Evolutionary conservation across 2,888 invertebrate genomes (phyloP).

Genomic region (Scaeva pyrastri): DNA sequence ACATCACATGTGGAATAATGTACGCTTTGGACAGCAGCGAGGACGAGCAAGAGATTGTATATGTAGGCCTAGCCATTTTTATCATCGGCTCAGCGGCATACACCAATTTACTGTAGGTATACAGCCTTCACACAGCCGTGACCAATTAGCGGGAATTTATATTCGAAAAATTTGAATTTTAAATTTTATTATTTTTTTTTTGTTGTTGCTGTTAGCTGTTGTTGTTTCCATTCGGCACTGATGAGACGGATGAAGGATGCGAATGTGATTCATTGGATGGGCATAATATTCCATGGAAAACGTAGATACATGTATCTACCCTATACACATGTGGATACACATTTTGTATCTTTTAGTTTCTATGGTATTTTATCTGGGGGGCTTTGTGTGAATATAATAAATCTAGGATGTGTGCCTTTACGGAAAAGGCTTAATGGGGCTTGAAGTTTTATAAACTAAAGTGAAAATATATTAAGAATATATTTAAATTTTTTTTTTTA

Average conservation of each 20-base stretch:
- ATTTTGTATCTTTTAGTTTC: conserved; percentile 17
- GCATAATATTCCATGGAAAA: conserved; percentile 22
- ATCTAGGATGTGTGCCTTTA: not conserved
- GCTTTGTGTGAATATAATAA: conserved; percentile 25
- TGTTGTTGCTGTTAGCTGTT: not conserved
- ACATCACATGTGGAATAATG: conserved; percentile 69
- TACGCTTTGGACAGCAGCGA: conserved; percentile 18
- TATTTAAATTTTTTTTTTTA: not conserved
- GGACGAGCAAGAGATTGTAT: conserved; percentile 1
- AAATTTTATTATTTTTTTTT: conserved; percentile 44
- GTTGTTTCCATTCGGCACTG: conserved; percentile 8
- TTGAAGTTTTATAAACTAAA: conserved; percentile 1
- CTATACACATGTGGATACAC: too few relatives aligned
- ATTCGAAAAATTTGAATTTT: conserved; percentile 74
- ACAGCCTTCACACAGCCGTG: conserved; percentile 58
- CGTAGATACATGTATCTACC: not conserved
- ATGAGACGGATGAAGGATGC: conserved; percentile 66
- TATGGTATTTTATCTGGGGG: conserved; percentile 34
- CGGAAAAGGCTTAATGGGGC: conserved; percentile 31
- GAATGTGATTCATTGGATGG: conserved; percentile 70
- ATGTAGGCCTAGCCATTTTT: conserved; percentile 43
- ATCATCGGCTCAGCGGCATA: not conserved
- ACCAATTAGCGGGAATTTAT: conserved; percentile 74
- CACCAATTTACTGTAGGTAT: conserved; percentile 18
- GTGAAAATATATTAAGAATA: not conserved